Evolutionary conservation across 2,113 vertebrate species (phyloP).

Genomic region (Microcebus lehilahytsara): DNA sequence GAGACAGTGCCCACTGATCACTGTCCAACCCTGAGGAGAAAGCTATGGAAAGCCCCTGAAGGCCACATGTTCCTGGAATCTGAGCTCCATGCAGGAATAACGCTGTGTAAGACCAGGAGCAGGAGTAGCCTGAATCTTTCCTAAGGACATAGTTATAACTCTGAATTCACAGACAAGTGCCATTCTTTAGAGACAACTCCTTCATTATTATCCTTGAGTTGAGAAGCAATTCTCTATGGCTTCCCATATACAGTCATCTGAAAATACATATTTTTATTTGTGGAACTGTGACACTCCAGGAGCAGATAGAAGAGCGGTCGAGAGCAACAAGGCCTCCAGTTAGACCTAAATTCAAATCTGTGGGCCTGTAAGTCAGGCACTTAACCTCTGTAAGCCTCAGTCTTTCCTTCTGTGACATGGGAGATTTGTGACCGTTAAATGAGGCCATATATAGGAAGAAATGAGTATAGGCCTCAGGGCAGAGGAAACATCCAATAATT

Average conservation of each 20-base stretch:
- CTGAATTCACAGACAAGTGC: neutral
- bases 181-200: neutral
- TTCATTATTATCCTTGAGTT: neutral
- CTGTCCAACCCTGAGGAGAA: neutral
- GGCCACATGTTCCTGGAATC: slow-evolving; percentile 44
- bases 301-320: neutral
- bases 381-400: neutral
- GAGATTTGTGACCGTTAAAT: neutral
- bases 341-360: neutral
- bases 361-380: neutral
- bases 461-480: neutral
- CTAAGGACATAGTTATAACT: neutral
- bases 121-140: neutral
- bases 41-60: slow-evolving; percentile 63
- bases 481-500: neutral
- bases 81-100: neutral
- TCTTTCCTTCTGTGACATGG: neutral
- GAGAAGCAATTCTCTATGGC: neutral
- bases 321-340: neutral
- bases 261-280: slow-evolving; percentile 34
- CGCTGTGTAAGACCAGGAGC: neutral
- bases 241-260: neutral
- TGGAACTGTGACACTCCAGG: neutral
- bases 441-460: neutral
- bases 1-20: neutral